These are phyloP conservation scores for Meleagris gallopavo DNA, from an alignment of 2,113 vertebrate genomes.

Conservation along the genomic window DNA sequence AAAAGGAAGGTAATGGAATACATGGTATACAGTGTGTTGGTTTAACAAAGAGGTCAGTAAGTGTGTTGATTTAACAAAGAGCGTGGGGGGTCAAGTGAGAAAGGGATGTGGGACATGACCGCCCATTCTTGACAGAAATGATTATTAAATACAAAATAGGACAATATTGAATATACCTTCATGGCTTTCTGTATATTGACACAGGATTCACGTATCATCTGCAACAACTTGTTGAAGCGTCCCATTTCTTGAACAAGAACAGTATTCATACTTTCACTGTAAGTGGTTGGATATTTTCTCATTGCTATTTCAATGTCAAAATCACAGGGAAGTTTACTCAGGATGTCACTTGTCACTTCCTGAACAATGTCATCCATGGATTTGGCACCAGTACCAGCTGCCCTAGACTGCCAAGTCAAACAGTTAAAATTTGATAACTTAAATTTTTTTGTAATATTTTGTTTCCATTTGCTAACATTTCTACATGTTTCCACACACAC, in stretches of 20 bases:
- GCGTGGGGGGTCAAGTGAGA: no score
- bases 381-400: conserved; percentile 81
- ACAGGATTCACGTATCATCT: conserved; percentile 84
- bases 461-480: no score
- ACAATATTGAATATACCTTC: conserved; percentile 67
- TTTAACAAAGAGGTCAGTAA: no score
- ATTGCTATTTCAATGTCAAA: conserved; percentile 85
- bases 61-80: no score
- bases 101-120: no score
- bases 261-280: conserved; percentile 92
- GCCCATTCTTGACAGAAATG: no score
- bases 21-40: no score
- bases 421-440: no score
- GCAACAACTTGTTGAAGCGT: conserved; percentile 87
- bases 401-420: conserved; percentile 76
- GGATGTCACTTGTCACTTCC: conserved; percentile 88
- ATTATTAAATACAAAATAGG: no score
- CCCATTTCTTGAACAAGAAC: conserved; percentile 94
- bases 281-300: conserved; percentile 86
- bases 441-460: no score
- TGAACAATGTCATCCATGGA: conserved; percentile 85
- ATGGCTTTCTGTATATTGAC: conserved; percentile 89
- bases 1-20: neutral
- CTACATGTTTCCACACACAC: no score
- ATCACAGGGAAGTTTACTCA: conserved; percentile 85